Conservation (phyloP, 2,888 invertebrate genomes). For the Epinotia ramella region DNA sequence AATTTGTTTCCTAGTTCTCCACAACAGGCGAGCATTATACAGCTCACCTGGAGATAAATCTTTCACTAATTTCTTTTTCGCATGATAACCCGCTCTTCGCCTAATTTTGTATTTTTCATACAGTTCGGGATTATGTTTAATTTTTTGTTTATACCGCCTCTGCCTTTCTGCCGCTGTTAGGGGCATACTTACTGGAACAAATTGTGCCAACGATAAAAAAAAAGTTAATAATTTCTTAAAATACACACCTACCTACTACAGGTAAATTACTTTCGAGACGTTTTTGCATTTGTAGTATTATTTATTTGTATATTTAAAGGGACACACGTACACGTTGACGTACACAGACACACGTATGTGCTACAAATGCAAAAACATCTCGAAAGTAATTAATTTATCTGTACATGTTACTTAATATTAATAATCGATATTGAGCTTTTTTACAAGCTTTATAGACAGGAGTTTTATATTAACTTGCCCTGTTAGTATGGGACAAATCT, state of each 20-base stretch:
- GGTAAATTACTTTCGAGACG: no score
- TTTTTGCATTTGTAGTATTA: no score
- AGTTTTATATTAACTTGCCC: no score
- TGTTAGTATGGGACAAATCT: no score
- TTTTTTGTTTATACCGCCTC: constrained; percentile 45
- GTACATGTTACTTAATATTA: neutral
- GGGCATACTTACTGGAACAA: constrained; percentile 31
- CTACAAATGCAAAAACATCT: no score
- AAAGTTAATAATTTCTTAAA: neutral
- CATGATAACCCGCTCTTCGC: constrained; percentile 42
- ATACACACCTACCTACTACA: neutral
- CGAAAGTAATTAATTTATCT: no score
- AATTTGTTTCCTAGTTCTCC: constrained; percentile 8
- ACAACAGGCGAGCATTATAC: constrained; percentile 23
- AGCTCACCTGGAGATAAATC: constrained; percentile 45
- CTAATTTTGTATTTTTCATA: constrained; percentile 44
- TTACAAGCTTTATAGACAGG: no score
- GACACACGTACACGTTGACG: no score
- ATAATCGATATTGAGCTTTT: no score
- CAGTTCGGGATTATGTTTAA: constrained; percentile 43
- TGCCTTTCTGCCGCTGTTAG: constrained; percentile 42
- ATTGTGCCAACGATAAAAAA: neutral
- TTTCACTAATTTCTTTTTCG: constrained; percentile 43
- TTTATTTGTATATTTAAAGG: no score
- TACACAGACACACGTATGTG: no score